Percentiles rank a stretch among this genome's conserved stretches.
These are phyloP conservation scores for Chaetogeoica ovagalla DNA, from an alignment of 2,888 invertebrate genomes.

Conservation along the genomic window DNA sequence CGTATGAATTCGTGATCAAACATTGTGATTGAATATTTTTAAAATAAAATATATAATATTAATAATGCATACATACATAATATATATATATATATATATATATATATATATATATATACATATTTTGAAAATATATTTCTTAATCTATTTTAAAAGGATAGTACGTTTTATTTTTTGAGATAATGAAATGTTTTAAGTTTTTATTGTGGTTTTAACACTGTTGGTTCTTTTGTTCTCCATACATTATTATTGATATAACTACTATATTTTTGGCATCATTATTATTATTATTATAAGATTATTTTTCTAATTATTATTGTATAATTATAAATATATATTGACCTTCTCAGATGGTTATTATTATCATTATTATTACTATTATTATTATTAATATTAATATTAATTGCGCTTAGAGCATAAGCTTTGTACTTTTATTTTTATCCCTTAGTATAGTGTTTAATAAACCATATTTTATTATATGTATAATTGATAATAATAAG, in stretches of 20 bases:
- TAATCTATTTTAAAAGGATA: slow-evolving; percentile 47
- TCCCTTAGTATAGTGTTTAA: slow-evolving; percentile 26
- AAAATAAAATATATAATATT: slow-evolving; percentile 48
- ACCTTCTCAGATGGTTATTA: slow-evolving; percentile 3
- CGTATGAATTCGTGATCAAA: slow-evolving; percentile 53
- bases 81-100: no score
- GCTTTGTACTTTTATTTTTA: slow-evolving; percentile 51
- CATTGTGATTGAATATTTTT: slow-evolving; percentile 53
- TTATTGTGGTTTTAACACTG: slow-evolving; percentile 52
- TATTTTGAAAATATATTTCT: slow-evolving; percentile 50
- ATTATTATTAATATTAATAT: neutral
- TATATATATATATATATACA: slow-evolving; percentile 34
- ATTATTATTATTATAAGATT: slow-evolving; percentile 21
- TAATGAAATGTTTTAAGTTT: slow-evolving; percentile 50
- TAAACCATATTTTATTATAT: slow-evolving; percentile 30
- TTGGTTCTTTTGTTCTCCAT: slow-evolving; percentile 52
- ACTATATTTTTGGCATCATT: slow-evolving; percentile 41
- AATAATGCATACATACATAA: slow-evolving; percentile 22
- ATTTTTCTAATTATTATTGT: slow-evolving; percentile 39
- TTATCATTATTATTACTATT: neutral
- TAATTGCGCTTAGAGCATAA: slow-evolving; percentile 37
- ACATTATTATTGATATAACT: slow-evolving; percentile 43
- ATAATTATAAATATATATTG: slow-evolving; percentile 22
- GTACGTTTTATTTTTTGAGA: slow-evolving; percentile 49
- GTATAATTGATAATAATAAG: slow-evolving; percentile 14